These are phyloP conservation scores for Sebastes trivittatus DNA, from an alignment of 2,797 vertebrate species.

Conservation along the genomic window DNA sequence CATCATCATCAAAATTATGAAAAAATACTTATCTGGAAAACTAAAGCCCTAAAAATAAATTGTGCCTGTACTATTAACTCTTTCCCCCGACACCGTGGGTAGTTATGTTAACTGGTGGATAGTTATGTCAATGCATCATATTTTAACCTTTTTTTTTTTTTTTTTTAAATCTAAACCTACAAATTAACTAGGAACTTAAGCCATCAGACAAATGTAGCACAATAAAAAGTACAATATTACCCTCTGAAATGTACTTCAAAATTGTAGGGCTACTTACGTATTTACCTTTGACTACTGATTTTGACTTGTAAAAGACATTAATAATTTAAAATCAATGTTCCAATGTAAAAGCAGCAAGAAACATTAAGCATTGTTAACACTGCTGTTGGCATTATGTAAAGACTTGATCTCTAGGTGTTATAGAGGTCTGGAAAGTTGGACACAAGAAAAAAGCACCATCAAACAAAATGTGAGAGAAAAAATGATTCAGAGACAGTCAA, in stretches of 20 bases:
- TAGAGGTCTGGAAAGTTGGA: background rate
- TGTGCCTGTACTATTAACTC: no score
- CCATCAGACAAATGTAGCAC: background rate
- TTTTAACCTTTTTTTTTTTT: background rate
- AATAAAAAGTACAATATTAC: background rate
- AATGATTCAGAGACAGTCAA: background rate
- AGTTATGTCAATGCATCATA: background rate
- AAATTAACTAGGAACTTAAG: background rate
- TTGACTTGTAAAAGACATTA: background rate
- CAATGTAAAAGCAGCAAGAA: background rate
- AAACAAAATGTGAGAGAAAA: background rate
- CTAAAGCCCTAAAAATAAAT: background rate
- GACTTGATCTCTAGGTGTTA: background rate
- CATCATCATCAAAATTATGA: background rate
- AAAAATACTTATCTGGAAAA: background rate
- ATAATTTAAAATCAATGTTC: background rate
- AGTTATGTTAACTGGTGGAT: background rate
- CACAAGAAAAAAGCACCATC: background rate
- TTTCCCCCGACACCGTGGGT: no score
- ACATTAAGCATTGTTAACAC: background rate
- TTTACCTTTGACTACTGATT: background rate
- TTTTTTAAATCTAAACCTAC: background rate
- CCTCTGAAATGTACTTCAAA: background rate
- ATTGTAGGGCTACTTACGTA: background rate
- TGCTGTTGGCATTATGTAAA: background rate